phyloP scores from a whole-genome alignment of 2,888 invertebrate genomes.

The Axea sp. region DNA sequence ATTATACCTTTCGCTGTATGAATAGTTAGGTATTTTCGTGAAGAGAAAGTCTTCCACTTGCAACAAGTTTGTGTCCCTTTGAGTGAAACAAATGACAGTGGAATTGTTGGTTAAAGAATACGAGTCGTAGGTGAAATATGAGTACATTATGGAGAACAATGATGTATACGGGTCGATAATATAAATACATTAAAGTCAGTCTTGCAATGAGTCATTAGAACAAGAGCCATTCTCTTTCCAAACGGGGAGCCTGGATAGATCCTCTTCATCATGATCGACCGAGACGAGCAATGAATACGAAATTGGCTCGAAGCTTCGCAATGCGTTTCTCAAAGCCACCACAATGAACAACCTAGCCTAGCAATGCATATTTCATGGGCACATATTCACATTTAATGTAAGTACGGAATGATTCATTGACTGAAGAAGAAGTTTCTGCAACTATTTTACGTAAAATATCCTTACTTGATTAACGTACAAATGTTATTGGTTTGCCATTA shows the following conservation, averaged over 20 bases:
- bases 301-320: slow-evolving; percentile 66
- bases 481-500: no score
- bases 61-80: no score
- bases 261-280: slow-evolving; percentile 70
- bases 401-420: slow-evolving; percentile 52
- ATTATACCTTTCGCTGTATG: no score
- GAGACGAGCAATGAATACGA: slow-evolving; percentile 73
- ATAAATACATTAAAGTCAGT: slow-evolving; percentile 66
- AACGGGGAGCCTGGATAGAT: slow-evolving; percentile 59
- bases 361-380: slow-evolving; percentile 72
- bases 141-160: slow-evolving; percentile 12
- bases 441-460: slow-evolving; percentile 17
- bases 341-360: slow-evolving; percentile 70
- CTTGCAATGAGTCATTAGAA: slow-evolving; percentile 67
- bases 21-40: no score
- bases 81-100: no score
- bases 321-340: slow-evolving; percentile 68
- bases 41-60: no score
- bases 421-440: slow-evolving; percentile 42
- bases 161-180: slow-evolving; percentile 31
- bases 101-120: no score
- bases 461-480: slow-evolving; percentile 21
- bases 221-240: slow-evolving; percentile 53
- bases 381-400: slow-evolving; percentile 61
- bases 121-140: slow-evolving; percentile 9